These are phyloP conservation scores for Scomber colias DNA, from an alignment of 2,113 vertebrate species.

Conservation along the genomic window DNA sequence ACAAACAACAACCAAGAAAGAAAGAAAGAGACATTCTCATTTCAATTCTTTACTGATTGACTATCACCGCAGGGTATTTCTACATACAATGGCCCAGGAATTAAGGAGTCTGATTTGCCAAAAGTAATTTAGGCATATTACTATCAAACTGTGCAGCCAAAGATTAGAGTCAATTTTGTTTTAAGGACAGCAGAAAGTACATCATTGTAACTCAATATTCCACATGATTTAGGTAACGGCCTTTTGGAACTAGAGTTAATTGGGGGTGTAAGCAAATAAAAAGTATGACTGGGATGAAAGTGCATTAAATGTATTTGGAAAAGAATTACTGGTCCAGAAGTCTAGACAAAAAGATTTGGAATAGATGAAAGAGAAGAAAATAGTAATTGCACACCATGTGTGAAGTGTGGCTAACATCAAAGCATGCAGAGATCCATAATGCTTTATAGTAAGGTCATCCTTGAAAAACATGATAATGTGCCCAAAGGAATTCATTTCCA, in stretches of 20 bases:
- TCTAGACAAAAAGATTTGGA: conserved; percentile 42
- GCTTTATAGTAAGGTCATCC: conserved; percentile 12
- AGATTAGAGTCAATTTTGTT: conserved; percentile 47
- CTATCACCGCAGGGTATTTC: conserved; percentile 13
- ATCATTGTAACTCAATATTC: conserved; percentile 51
- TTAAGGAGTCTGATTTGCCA: conserved; percentile 29
- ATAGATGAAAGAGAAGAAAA: conserved; percentile 41
- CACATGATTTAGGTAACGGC: conserved; percentile 43
- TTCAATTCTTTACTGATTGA: not conserved
- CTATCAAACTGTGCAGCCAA: conserved; percentile 36
- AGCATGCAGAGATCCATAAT: conserved; percentile 34
- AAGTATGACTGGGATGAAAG: conserved; percentile 58
- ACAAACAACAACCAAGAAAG: not conserved
- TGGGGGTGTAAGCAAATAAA: conserved; percentile 39
- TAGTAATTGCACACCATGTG: conserved; percentile 32
- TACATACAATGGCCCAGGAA: conserved; percentile 7
- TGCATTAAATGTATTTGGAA: conserved; percentile 30
- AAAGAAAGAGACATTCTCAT: conserved; percentile 12
- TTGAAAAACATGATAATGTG: conserved; percentile 51
- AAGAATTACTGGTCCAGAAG: conserved; percentile 46
- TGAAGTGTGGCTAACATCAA: conserved; percentile 57
- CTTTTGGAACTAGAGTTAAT: conserved; percentile 44
- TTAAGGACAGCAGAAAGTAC: conserved; percentile 34
- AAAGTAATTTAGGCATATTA: conserved; percentile 41
- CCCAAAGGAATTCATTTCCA: conserved; percentile 54